Evolutionary conservation across 2,888 invertebrate species (phyloP).

Genomic region (Drosophila pseudotalamancana): DNA sequence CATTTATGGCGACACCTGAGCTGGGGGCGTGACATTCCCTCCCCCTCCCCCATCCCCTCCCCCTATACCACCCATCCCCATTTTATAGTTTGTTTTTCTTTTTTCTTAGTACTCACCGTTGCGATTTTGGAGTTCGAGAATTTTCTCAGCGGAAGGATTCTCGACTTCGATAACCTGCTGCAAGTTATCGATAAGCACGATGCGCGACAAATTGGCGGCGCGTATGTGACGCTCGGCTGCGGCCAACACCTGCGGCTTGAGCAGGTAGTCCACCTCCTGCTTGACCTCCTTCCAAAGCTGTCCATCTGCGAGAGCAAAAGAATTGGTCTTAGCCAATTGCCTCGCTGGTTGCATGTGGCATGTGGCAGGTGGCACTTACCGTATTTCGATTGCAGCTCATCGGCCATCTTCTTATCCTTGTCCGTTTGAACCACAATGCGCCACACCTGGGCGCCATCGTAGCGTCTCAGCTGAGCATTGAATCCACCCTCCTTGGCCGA

Average conservation of each 20-base stretch:
- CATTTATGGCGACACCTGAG: constrained; percentile 69
- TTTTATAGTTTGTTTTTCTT: not conserved
- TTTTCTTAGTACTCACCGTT: constrained; percentile 86
- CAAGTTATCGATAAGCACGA: constrained; percentile 91
- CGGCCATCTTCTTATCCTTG: constrained; percentile 85
- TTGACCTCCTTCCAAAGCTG: constrained; percentile 84
- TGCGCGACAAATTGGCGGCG: constrained; percentile 87
- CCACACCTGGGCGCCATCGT: constrained; percentile 92
- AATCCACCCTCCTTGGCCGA: constrained; percentile 36
- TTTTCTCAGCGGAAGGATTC: constrained; percentile 89
- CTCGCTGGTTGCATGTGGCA: not conserved
- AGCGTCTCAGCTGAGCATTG: constrained; percentile 85
- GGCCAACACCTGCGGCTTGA: constrained; percentile 88
- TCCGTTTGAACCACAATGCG: constrained; percentile 86
- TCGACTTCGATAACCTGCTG: constrained; percentile 92
- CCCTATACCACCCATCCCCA: not conserved
- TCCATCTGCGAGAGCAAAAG: constrained; percentile 66
- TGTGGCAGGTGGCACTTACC: constrained; percentile 84
- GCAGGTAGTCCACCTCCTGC: constrained; percentile 88
- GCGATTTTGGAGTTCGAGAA: constrained; percentile 89
- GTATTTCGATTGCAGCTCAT: constrained; percentile 86
- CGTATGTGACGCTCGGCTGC: constrained; percentile 87
- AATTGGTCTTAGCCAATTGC: not conserved
- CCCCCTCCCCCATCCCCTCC: not conserved
- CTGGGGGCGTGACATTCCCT: not conserved